A percentile compares a stretch with the other conserved stretches of the same genome.
Evolutionary conservation across 1,140 invertebrate species (phyloP).

Genomic region (Cotesia glomerata): DNA sequence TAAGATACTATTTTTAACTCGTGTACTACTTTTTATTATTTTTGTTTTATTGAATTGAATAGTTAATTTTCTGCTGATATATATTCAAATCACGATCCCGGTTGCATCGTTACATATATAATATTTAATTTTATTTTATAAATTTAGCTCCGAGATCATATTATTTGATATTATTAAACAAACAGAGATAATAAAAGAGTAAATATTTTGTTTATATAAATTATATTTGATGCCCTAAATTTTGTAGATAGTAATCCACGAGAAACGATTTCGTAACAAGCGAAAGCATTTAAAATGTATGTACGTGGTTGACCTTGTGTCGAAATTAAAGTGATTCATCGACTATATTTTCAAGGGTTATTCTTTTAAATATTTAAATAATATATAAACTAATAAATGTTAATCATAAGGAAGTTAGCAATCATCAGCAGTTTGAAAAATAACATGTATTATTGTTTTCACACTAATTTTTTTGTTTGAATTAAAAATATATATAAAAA

Average conservation of each 20-base stretch:
- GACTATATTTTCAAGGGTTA: background rate
- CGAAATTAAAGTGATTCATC: constrained; percentile 17
- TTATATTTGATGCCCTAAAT: background rate
- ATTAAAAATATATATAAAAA: no score
- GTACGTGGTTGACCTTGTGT: constrained; percentile 16
- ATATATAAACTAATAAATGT: background rate
- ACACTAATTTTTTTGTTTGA: no score
- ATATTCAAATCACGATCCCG: no score
- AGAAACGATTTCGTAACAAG: no score
- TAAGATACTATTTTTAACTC: constrained; percentile 8
- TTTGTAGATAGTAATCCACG: background rate
- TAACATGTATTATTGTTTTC: no score
- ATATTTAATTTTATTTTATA: no score
- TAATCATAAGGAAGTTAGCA: no score
- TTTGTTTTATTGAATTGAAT: constrained; percentile 8
- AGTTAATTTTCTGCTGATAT: background rate
- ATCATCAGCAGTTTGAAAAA: no score
- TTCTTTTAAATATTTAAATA: background rate
- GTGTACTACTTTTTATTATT: background rate
- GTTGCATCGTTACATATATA: no score
- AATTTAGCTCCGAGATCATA: no score
- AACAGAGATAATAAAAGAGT: no score
- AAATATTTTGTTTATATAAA: background rate
- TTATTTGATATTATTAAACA: no score
- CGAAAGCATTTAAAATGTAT: background rate